Percentiles rank a stretch among this genome's conserved stretches.
Conservation (phyloP, 2,113 vertebrate species). For the Myrmophylax atrothorax region DNA sequence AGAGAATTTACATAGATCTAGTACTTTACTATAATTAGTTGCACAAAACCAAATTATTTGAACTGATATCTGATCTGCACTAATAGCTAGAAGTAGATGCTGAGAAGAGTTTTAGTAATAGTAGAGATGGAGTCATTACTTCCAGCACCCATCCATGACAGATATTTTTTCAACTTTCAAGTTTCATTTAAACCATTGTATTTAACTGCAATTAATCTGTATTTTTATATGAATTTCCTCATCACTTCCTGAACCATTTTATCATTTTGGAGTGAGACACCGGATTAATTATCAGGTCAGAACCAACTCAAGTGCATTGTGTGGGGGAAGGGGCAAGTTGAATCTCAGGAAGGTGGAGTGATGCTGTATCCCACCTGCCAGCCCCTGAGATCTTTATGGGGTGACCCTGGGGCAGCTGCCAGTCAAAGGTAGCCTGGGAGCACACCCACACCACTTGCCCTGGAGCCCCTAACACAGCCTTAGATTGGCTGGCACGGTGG, state of each 20-base stretch:
- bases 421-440: not conserved
- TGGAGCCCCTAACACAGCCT: not conserved
- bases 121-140: not conserved
- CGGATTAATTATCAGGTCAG: not conserved
- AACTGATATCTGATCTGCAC: not conserved
- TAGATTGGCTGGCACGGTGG: not conserved
- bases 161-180: not conserved
- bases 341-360: not conserved
- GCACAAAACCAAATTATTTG: not conserved
- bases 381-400: not conserved
- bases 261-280: not conserved
- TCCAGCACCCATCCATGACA: not conserved
- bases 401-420: not conserved
- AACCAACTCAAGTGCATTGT: not conserved
- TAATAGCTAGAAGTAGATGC: not conserved
- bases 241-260: not conserved
- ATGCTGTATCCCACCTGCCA: not conserved
- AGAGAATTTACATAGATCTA: not conserved
- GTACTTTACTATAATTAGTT: not conserved
- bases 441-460: not conserved
- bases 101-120: not conserved
- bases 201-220: not conserved
- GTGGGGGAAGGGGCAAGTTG: not conserved
- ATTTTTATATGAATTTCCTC: not conserved
- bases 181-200: not conserved